Conservation (phyloP, 1,140 invertebrate genomes). For the Calycopis cecrops region DNA sequence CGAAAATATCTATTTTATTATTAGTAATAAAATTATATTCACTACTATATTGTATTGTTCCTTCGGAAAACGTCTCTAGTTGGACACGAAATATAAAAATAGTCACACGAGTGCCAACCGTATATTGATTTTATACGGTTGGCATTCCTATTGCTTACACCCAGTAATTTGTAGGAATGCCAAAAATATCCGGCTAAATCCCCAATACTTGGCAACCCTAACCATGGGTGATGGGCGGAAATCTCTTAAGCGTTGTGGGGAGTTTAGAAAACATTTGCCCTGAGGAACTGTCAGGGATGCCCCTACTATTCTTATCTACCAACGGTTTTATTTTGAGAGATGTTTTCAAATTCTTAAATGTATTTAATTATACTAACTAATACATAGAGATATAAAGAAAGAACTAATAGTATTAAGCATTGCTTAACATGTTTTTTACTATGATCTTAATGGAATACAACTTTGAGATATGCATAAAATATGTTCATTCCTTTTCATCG, state of each 20-base stretch:
- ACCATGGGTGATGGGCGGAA: conserved; percentile 10
- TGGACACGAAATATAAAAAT: too few species aligned
- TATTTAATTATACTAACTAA: too few species aligned
- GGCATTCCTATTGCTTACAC: not conserved
- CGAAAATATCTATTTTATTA: too few species aligned
- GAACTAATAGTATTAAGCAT: not conserved
- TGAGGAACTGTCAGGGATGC: conserved; percentile 10
- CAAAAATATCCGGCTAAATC: not conserved
- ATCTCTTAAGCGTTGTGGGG: conserved; percentile 13
- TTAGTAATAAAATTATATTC: too few species aligned
- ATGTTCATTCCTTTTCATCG: too few species aligned
- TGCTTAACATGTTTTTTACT: not conserved
- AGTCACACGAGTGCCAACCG: too few species aligned
- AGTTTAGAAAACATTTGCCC: conserved; percentile 15
- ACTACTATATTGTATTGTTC: too few species aligned
- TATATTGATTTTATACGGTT: too few species aligned
- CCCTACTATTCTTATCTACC: not conserved
- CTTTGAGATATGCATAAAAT: not conserved
- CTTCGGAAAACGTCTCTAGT: too few species aligned
- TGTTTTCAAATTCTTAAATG: not conserved
- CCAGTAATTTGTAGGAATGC: conserved; percentile 5
- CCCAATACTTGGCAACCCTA: not conserved
- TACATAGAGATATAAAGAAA: too few species aligned
- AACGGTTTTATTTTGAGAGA: not conserved
- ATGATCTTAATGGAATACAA: not conserved